These are phyloP conservation scores for Cyphomyrus plagiostoma DNA, from an alignment of 2,113 vertebrate genomes.

Conservation along the genomic window DNA sequence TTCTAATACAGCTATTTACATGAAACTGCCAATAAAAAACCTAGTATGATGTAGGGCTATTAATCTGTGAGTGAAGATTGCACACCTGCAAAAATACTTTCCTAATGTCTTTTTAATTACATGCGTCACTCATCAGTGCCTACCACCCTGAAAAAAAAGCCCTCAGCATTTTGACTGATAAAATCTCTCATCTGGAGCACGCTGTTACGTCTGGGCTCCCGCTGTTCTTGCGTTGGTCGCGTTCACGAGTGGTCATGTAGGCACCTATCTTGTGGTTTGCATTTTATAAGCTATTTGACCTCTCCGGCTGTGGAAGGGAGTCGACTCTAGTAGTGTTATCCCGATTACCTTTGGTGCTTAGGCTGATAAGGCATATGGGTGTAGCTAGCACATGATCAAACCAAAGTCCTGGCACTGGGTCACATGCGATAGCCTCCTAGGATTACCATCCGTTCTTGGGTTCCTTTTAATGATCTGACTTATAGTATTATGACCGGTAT, in stretches of 20 bases:
- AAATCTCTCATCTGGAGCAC: neutral
- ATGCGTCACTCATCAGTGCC: neutral
- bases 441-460: neutral
- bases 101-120: conserved; percentile 8
- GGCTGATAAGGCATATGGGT: neutral
- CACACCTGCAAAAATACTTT: neutral
- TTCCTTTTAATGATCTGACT: neutral
- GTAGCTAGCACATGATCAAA: neutral
- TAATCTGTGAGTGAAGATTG: neutral
- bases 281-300: neutral
- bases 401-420: neutral
- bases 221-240: neutral
- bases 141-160: neutral
- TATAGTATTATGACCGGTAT: neutral
- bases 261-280: neutral
- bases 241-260: neutral
- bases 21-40: neutral
- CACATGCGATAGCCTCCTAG: neutral
- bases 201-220: neutral
- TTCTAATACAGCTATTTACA: neutral
- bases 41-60: neutral
- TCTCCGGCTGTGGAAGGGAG: neutral
- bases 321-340: neutral
- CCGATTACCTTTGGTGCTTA: neutral
- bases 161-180: conserved; percentile 1